Conservation (phyloP, 1,140 invertebrate species). For the Drosophila willistoni region DNA sequence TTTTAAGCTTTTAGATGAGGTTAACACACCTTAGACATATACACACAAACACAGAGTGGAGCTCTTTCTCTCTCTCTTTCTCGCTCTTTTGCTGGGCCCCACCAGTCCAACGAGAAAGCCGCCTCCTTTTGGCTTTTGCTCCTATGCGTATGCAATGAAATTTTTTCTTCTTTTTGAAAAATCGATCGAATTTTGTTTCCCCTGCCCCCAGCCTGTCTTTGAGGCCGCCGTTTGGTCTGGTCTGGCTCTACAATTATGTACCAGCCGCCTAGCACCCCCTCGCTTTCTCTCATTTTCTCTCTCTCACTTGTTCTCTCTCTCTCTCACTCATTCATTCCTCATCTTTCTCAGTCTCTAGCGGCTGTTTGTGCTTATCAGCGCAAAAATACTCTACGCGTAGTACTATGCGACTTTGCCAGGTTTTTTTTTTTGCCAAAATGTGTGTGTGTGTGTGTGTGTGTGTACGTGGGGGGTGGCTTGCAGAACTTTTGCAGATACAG, state of each 20-base stretch:
- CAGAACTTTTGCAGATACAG: conserved; percentile 48
- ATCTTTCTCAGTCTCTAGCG: neutral
- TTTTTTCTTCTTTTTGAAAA: conserved; percentile 68
- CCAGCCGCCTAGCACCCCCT: conserved; percentile 1
- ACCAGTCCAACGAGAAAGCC: conserved; percentile 46
- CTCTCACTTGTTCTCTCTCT: conserved; percentile 43
- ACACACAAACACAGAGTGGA: conserved; percentile 63
- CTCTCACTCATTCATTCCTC: neutral
- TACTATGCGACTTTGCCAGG: conserved; percentile 3
- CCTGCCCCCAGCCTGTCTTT: neutral
- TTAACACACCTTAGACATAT: conserved; percentile 82
- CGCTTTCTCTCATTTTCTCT: conserved; percentile 22
- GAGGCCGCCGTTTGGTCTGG: conserved; percentile 12
- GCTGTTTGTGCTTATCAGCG: conserved; percentile 12
- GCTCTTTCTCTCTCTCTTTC: conserved; percentile 15
- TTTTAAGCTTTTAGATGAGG: conserved; percentile 54
- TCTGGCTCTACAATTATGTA: conserved; percentile 62
- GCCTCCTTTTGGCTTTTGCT: conserved; percentile 42
- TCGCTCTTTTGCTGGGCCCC: conserved; percentile 35
- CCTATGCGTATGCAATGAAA: conserved; percentile 74
- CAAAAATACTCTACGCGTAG: conserved; percentile 11
- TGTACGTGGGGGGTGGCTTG: conserved; percentile 37
- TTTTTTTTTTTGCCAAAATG: neutral
- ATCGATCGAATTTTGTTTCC: conserved; percentile 67
- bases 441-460: conserved; percentile 19